Conservation (phyloP, 2,797 vertebrate species). For the Hypotaenidia philippensis region DNA sequence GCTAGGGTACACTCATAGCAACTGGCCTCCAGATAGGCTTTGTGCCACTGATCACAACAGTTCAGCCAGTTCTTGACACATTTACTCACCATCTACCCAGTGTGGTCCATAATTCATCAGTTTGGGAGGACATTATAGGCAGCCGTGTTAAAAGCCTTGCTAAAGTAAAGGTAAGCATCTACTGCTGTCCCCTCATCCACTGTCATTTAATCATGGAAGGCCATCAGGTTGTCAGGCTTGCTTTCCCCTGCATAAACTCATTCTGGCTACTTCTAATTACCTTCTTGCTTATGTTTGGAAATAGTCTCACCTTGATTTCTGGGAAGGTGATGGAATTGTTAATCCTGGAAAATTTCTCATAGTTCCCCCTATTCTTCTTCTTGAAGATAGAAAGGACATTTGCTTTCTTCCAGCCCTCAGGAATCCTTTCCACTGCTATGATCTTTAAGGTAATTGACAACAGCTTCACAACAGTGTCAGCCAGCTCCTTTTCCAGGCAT, state of each 20-base stretch:
- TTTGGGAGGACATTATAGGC: not conserved
- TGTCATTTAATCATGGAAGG: not conserved
- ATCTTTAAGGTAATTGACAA: not conserved
- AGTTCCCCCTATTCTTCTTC: not conserved
- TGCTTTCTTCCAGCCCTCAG: not conserved
- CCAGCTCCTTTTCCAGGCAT: not conserved
- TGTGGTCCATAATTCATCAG: fast-evolving
- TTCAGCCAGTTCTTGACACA: not conserved
- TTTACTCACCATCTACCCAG: not conserved
- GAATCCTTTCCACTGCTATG: not conserved
- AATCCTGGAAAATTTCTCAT: too few species aligned
- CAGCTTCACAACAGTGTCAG: not conserved
- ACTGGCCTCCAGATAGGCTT: not conserved
- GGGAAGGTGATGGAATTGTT: too few species aligned
- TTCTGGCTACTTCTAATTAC: not conserved
- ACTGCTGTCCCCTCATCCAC: not conserved
- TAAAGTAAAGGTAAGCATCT: not conserved
- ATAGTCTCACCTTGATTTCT: too few species aligned
- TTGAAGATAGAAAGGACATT: not conserved
- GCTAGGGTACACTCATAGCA: not conserved
- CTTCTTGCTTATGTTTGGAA: not conserved
- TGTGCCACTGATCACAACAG: not conserved
- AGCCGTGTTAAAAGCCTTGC: not conserved
- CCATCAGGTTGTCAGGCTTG: too few species aligned
- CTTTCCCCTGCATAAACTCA: not conserved